Base-by-base conservation (phyloP, 2,888 invertebrate species). In the Amorpha juglandis region DNA sequence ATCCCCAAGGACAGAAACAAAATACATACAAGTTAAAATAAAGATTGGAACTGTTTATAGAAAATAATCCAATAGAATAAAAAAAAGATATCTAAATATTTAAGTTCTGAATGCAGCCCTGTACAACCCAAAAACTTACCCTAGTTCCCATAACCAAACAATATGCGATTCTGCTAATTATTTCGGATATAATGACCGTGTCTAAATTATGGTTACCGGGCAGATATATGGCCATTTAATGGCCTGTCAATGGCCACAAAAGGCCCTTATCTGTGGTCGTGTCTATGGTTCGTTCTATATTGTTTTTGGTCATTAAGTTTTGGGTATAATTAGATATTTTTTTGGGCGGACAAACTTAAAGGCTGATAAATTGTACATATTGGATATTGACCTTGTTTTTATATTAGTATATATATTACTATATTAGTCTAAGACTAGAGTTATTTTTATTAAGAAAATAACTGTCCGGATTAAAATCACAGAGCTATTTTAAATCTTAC, bases 211-310 rank as follows among this genome's bases (percentile, higher is more conserved):
- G 82, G 80, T 73, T 71, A 64, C 70, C 53, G 74, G 75, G 73
- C 75, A 81, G 80, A 88, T 81, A 78, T 83, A 87, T 87, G 78
- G 86, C 55, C 75, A 74, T 89, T 88, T 89, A 76, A 77, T 77
- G 75, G 74, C 68, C 67, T 70, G 72, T 72, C 71, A 67, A 70
- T 73, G 67, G 67, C 70, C 73, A 69, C 74, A 73, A 73, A 73
- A 66, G 71, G 11, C 63, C 68, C 70, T 75, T 75, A 74, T 74
- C 69, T 71, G 63, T 67, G 63, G 63, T 66, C 62, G 51, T 66
- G 66, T 63, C 66, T 63, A 62, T 66, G 63, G 63, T 62, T 58
- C 21, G 27, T 52, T 62, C 51, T 66, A 50, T 62, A 52, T 66
- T 66, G 52, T 52, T 66, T 58, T 58, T 51, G 53, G 42, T 27